Evolutionary conservation across 1,140 invertebrate genomes (phyloP), one percentile per base, ranked within the genome.

Genomic region (Aleiodes sp.): DNA sequence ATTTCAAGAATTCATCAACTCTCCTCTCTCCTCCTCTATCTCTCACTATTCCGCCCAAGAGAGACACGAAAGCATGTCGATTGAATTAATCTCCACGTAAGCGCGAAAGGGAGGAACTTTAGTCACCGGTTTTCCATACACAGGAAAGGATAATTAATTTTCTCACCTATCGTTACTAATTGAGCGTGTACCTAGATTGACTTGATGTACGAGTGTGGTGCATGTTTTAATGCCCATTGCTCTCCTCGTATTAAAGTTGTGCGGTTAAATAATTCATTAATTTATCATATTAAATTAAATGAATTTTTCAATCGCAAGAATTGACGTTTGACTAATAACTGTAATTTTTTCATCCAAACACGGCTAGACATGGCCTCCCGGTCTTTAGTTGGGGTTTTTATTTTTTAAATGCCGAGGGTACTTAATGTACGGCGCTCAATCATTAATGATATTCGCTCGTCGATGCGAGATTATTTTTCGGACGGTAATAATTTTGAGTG

Each of bases 81-180:
- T 70, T 70, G 43, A 77, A 77, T 76, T 77, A 77, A 76, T 77
- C 68, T 74, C 43, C 26, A 68, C 65, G 41, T 41, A 61, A 52
- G 14, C 3, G 16, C 21, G 26, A 52, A 52, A 24, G 46, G 46
- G 14, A 4, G 19, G 16, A 21, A 52, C 19, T 65, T 64, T 66
- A 70, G 74, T 71, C 72, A 21, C 66, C 43, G 61, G 66, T 57
- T 68, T 56, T 52, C 46, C 46, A 52, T 52, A 24, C 46, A 52
- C 12, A n/a, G n/a, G 62, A 14, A 43, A 63, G 70, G 72, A 75
- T 76, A 79, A 80, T 80, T 80, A 80, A 79, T 80, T 79, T 78
- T 73, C 74, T 73, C 74, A 72, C 76, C 69, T 72, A 72, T 72
- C 66, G 65, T 75, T 73, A 73, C 71, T 80, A 80, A 80, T 78